Conservation (phyloP, 1,140 invertebrate species). For the Oncopeltus fasciatus region DNA sequence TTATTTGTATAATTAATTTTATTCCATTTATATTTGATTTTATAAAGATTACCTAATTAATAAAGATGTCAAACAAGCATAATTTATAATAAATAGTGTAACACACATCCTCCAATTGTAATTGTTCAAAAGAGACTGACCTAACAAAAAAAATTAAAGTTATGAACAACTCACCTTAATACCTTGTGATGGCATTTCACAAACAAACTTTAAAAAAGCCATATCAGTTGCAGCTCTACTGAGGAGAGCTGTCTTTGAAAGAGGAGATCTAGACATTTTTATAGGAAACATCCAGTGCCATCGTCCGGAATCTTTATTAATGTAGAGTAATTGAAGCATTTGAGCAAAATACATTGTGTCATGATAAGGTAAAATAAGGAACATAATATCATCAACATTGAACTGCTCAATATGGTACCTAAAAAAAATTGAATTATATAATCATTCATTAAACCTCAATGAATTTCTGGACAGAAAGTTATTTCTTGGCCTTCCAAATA, state of each 20-base stretch:
- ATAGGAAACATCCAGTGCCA: slow-evolving; percentile 66
- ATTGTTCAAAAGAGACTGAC: too few relatives aligned
- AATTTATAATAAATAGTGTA: too few relatives aligned
- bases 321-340: slow-evolving; percentile 57
- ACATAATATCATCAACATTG: slow-evolving; percentile 65
- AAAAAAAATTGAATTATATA: slow-evolving; percentile 15
- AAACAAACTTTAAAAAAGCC: slow-evolving; percentile 58
- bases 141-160: too few relatives aligned
- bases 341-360: slow-evolving; percentile 77
- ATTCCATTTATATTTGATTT: too few relatives aligned
- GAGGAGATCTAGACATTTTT: slow-evolving; percentile 54
- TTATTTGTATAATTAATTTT: too few relatives aligned
- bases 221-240: slow-evolving; percentile 53
- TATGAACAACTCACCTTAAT: slow-evolving; percentile 38
- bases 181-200: slow-evolving; percentile 46
- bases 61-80: too few relatives aligned
- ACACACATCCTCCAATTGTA: too few relatives aligned
- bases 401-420: slow-evolving; percentile 78
- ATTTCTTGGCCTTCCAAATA: too few relatives aligned
- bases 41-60: too few relatives aligned
- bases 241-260: slow-evolving; percentile 53
- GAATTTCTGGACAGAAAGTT: too few relatives aligned
- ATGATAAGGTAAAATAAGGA: slow-evolving; percentile 76
- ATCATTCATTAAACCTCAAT: too few relatives aligned
- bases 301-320: slow-evolving; percentile 41